A percentile compares a stretch with the other conserved stretches of the same genome.
phyloP scores from a whole-genome alignment of 1,140 invertebrate genomes.

The Whitmania pigra region DNA sequence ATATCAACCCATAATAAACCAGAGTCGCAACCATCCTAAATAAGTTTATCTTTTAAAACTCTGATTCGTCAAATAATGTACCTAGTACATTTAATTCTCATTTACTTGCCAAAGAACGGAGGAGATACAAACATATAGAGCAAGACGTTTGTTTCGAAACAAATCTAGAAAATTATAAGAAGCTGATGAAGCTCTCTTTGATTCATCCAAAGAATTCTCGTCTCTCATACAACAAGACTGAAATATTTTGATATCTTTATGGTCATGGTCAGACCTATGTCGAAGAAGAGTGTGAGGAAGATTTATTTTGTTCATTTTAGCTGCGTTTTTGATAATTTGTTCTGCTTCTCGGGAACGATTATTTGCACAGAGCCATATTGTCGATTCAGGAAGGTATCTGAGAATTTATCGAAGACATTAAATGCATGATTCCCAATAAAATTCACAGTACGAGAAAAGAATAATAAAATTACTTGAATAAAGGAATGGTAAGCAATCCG shows the following conservation, averaged over 20 bases:
- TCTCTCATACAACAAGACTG: neutral
- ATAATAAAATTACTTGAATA: conserved; percentile 21
- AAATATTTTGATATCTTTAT: neutral
- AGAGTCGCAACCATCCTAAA: conserved; percentile 35
- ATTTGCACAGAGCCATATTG: conserved; percentile 28
- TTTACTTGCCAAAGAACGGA: conserved; percentile 32
- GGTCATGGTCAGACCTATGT: too few species aligned
- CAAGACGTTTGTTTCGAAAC: conserved; percentile 26
- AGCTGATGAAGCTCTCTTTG: neutral
- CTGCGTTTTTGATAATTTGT: conserved; percentile 25
- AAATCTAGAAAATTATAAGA: conserved; percentile 22
- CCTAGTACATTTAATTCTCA: neutral
- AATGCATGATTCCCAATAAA: neutral
- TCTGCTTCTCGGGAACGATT: conserved; percentile 27
- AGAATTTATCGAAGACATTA: neutral
- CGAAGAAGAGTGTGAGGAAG: conserved; percentile 8
- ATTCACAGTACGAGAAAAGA: neutral
- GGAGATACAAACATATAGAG: conserved; percentile 33
- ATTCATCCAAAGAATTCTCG: neutral
- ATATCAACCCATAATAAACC: conserved; percentile 36
- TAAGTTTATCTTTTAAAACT: neutral
- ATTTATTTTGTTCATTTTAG: conserved; percentile 20
- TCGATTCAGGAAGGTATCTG: conserved; percentile 28
- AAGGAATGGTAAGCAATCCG: conserved; percentile 32
- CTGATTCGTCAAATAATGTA: neutral